Base-by-base conservation (phyloP, 1,140 invertebrate species). In the Magallana ariakensis region DNA sequence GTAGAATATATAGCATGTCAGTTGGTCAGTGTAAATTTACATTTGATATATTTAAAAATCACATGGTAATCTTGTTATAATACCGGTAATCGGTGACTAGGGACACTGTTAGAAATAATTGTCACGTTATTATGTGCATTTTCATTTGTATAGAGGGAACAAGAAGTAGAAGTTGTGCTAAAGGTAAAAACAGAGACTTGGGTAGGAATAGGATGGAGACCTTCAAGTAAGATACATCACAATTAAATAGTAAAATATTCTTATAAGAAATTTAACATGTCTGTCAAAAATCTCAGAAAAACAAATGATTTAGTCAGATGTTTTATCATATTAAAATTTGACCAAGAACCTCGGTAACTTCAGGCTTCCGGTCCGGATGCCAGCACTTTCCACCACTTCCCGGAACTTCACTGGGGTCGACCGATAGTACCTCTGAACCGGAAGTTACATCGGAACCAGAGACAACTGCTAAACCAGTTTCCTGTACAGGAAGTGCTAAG, bases 131-230 rank as follows among this genome's bases (percentile, higher is more conserved):
- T 46, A 46, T 5, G 33, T 46, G 33, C 5, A 46, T 46, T 9
- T 53, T 84, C 15, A 10, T 58, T 33, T 85, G 58, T 80, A n/a
- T 66, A 97, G 94, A 97, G 97, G 53, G 95, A 96, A 15, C 96
- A 96, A 53, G 98, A 98, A 95, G 95, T 99, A 8, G 98, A 99
- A 94, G 95, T 98, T 19, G 96, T 98, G 0, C 96, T 98, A 91
- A 96, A 97, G 33, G 97, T 97, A 7, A 98, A 98, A 91, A 96
- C 97, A 0, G 97, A 97, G 0, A 97, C 97, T 15, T 99, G 98
- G 95, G 96, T 97, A n/a, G 98, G 96, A 88, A 66, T 98, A 11
- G 97, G 97, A 11, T 98, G 97, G 97, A 94, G 97, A 89, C 97
- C 98, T 9, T 16, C 82, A 84, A 90, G 93, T 93, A 90, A 90